phyloP scores from a whole-genome alignment of 2,888 invertebrate genomes.

The Acleris emargana region DNA sequence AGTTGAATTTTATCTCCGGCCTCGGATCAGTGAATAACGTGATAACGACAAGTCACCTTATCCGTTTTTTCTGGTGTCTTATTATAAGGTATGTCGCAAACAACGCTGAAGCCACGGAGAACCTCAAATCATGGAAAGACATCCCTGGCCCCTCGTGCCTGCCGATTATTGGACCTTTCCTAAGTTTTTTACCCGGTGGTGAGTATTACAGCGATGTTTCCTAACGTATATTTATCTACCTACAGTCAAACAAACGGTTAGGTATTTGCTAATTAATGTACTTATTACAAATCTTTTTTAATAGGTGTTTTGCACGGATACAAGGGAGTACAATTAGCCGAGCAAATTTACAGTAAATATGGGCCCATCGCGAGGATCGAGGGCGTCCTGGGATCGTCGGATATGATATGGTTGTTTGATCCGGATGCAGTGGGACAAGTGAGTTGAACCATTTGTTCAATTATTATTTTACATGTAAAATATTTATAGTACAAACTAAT shows the following conservation, averaged over 20 bases:
- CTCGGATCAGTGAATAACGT: background rate
- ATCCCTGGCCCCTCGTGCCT: constrained; percentile 75
- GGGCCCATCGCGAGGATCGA: constrained; percentile 45
- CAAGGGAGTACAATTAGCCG: constrained; percentile 21
- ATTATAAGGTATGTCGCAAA: constrained; percentile 4
- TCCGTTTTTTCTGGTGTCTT: background rate
- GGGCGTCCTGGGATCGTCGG: constrained; percentile 39
- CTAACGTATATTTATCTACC: too few species aligned
- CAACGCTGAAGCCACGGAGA: constrained; percentile 6
- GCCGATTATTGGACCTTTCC: constrained; percentile 64
- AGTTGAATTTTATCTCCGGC: too few species aligned
- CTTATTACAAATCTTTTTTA: background rate
- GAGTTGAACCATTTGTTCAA: background rate
- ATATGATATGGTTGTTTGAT: constrained; percentile 41
- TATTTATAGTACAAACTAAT: too few species aligned
- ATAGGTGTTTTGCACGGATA: constrained; percentile 5
- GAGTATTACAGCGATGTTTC: too few species aligned
- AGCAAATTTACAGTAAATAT: constrained; percentile 39
- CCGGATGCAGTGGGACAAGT: constrained; percentile 42
- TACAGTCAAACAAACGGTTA: too few species aligned
- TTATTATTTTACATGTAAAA: background rate
- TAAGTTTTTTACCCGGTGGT: constrained; percentile 61
- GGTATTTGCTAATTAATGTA: too few species aligned
- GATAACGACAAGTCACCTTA: background rate
- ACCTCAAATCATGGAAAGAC: constrained; percentile 60